phyloP scores from a whole-genome alignment of 37 sponge, comb jelly and placozoan genomes.

The Lycopodina hypogea region DNA sequence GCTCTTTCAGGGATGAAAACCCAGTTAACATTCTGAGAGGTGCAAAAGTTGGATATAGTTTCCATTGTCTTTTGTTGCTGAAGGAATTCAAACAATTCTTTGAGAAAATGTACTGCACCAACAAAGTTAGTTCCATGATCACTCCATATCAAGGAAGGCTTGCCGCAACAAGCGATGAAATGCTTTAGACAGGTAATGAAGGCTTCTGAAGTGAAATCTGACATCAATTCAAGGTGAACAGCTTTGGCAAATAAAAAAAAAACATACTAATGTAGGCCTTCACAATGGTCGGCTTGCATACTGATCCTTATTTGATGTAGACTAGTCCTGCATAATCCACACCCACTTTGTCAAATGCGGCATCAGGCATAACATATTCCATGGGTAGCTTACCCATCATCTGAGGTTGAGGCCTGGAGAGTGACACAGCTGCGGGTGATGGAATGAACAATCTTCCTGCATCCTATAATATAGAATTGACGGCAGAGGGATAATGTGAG shows the following conservation, averaged over 20 bases:
- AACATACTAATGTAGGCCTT: conserved; percentile 34
- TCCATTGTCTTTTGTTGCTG: neutral
- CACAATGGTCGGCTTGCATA: conserved; percentile 10
- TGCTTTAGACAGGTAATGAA: conserved; percentile 34
- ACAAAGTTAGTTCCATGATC: conserved; percentile 59
- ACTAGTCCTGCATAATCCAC: conserved; percentile 63
- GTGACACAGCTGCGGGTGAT: conserved; percentile 20
- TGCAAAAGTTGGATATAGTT: neutral
- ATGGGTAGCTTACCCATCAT: conserved; percentile 26
- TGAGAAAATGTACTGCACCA: neutral
- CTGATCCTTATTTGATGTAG: conserved; percentile 10
- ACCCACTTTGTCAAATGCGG: conserved; percentile 38
- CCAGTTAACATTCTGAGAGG: too few species aligned
- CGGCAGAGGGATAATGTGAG: conserved; percentile 13
- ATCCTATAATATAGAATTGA: conserved; percentile 15
- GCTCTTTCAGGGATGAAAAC: too few species aligned
- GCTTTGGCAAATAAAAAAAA: conserved; percentile 38
- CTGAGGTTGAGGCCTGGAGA: conserved; percentile 26
- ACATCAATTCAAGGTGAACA: conserved; percentile 45
- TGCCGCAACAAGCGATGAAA: conserved; percentile 40
- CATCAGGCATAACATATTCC: conserved; percentile 30
- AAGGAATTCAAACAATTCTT: neutral
- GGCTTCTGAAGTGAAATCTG: conserved; percentile 26
- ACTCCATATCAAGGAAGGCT: conserved; percentile 39
- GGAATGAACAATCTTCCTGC: conserved; percentile 1